Evolutionary conservation across 2,888 invertebrate species (phyloP), one percentile per base, ranked within the genome.

Genomic region (Thera britannica): DNA sequence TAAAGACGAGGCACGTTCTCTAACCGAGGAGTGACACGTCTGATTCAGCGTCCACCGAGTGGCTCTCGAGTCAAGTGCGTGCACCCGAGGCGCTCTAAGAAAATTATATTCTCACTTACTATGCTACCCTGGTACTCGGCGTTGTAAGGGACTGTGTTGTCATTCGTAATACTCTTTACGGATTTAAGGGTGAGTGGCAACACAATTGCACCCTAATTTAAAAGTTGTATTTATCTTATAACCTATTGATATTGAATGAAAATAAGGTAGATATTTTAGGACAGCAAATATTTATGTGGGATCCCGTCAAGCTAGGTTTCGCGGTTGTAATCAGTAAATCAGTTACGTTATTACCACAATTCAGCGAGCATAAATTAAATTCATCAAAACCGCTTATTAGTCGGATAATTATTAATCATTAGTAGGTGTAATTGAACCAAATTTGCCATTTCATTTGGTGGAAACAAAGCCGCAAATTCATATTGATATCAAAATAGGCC

Each of bases 21-120:
- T 58, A 58, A 58, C 57, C 54, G 57, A 62, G 57, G 67, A 65
- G 34, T 7, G 68, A 72, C 67, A 59, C 62, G 73, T 67, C 73
- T 73, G 73, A 75, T 66, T 75, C 75, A 73, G 75, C 75, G 65
- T 65, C 65, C 57, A 67, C 44, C 72, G 69, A 75, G 75, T 72
- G 67, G 71, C 62, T 69, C 75, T 71, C 66, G 64, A 62, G 70
- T 67, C 58, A 55, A 74, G 72, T 70, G 68, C 71, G 71, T 70
- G 65, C 66, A 54, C 57, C 54, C 57, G 55, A 66, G 70, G 44
- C 62, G 62, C 65, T 63, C 68, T 66, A 61, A 70, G 77, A 74
- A 81, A 79, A 79, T 78, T 80, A 81, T 80, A 81, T 73, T 67
- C 74, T 68, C 64, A 70, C 78, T 78, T 78, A 80, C 80, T 79